phyloP scores from a whole-genome alignment of 2,113 vertebrate species.

The Fregata magnificens region DNA sequence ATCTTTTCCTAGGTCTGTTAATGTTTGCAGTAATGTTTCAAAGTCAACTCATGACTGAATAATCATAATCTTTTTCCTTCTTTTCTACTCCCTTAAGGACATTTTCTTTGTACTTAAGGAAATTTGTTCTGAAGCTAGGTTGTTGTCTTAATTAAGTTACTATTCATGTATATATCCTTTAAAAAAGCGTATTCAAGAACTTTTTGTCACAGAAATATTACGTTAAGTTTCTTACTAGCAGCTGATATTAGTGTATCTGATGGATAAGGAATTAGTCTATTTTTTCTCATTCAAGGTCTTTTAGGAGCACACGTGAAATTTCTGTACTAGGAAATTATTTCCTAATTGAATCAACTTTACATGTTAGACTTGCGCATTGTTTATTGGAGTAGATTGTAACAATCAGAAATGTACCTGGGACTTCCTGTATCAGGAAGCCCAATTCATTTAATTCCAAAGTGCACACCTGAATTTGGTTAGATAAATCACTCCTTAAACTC shows the following conservation, averaged over 20 bases:
- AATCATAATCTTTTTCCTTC: not conserved
- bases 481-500: not conserved
- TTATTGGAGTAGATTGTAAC: not conserved
- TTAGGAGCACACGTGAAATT: not conserved
- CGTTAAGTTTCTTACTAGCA: not conserved
- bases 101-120: not conserved
- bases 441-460: not conserved
- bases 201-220: not conserved
- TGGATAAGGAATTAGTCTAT: not conserved
- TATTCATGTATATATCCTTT: not conserved
- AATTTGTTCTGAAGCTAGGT: not conserved
- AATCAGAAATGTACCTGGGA: not conserved
- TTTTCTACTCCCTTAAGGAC: not conserved
- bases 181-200: not conserved
- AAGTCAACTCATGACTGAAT: not conserved
- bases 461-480: not conserved
- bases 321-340: not conserved
- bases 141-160: not conserved
- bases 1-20: not conserved
- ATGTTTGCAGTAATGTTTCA: not conserved
- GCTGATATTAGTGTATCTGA: not conserved
- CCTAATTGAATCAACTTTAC: not conserved
- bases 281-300: not conserved
- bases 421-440: not conserved
- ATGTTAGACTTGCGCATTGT: not conserved